A percentile compares a stretch with the other conserved stretches of the same genome.
These are phyloP conservation scores for Pseudobourletiella spinata DNA, from an alignment of 1,140 invertebrate genomes.

Conservation along the genomic window DNA sequence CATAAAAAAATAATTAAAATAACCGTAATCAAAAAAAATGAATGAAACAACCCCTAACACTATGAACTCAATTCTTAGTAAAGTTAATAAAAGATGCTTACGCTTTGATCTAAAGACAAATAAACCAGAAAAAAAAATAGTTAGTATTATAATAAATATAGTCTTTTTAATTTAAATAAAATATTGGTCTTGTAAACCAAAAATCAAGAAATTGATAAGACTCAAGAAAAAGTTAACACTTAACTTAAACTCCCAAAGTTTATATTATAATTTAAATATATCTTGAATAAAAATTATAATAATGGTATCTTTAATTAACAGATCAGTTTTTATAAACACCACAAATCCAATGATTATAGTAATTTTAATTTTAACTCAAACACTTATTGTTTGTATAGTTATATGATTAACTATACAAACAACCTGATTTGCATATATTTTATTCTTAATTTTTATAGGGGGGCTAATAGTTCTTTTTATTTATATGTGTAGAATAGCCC, in stretches of 20 bases:
- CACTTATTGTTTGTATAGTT: slow-evolving; percentile 11
- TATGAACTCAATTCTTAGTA: slow-evolving; percentile 49
- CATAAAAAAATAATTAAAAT: slow-evolving; percentile 45
- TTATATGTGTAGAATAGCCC: slow-evolving; percentile 32
- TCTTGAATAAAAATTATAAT: slow-evolving; percentile 4
- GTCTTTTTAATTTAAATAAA: too few relatives aligned
- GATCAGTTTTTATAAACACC: not conserved
- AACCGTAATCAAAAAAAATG: slow-evolving; percentile 45
- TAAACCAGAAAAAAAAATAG: slow-evolving; percentile 30
- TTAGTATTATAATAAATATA: slow-evolving; percentile 14
- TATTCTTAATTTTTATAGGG: slow-evolving; percentile 37
- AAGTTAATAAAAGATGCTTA: slow-evolving; percentile 46
- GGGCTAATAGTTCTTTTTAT: slow-evolving; percentile 36
- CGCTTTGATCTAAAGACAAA: slow-evolving; percentile 43
- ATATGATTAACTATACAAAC: slow-evolving; percentile 5
- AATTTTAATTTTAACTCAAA: slow-evolving; percentile 23
- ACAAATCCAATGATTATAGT: slow-evolving; percentile 16
- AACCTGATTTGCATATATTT: slow-evolving; percentile 29
- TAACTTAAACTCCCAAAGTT: slow-evolving; percentile 33
- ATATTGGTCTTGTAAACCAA: too few relatives aligned
- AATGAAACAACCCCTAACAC: slow-evolving; percentile 46
- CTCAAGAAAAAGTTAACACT: slow-evolving; percentile 16
- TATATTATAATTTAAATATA: slow-evolving; percentile 31
- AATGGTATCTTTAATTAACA: not conserved
- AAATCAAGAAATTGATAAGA: slow-evolving; percentile 16